Conservation (phyloP, 2,888 invertebrate genomes). For the Oscheius sp. region DNA sequence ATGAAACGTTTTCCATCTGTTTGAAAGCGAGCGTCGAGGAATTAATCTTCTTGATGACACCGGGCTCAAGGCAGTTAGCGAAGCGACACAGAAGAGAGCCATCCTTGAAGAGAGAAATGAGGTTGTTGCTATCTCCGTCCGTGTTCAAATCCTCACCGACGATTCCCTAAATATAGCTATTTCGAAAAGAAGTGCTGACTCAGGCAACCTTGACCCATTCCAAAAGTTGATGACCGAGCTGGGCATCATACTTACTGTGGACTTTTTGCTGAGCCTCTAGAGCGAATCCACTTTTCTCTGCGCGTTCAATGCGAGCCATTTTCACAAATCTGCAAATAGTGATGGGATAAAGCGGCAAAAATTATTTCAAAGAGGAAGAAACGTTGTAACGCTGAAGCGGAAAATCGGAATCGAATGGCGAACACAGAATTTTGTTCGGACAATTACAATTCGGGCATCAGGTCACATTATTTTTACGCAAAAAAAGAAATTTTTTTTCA, state of each 20-base stretch:
- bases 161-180: slow-evolving; percentile 78
- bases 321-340: neutral
- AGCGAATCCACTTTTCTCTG: slow-evolving; percentile 70
- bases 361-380: too few relatives aligned
- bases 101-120: slow-evolving; percentile 88
- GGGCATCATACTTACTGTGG: slow-evolving; percentile 95
- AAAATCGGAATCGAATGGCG: too few relatives aligned
- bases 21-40: slow-evolving; percentile 96
- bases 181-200: neutral
- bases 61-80: slow-evolving; percentile 91
- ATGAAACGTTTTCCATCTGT: slow-evolving; percentile 97
- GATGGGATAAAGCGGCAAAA: too few relatives aligned
- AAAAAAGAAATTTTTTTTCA: too few relatives aligned
- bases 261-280: slow-evolving; percentile 78
- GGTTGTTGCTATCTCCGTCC: slow-evolving; percentile 91
- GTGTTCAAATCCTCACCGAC: slow-evolving; percentile 84
- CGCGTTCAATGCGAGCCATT: slow-evolving; percentile 48
- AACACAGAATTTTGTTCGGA: too few relatives aligned
- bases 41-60: slow-evolving; percentile 85
- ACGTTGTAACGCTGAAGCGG: too few relatives aligned
- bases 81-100: slow-evolving; percentile 90
- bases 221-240: slow-evolving; percentile 89
- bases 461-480: too few relatives aligned
- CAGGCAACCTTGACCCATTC: slow-evolving; percentile 83
- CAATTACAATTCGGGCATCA: too few relatives aligned